Base-by-base conservation (phyloP, 1,140 invertebrate genomes). In the Gonioctena quinquepunctata region DNA sequence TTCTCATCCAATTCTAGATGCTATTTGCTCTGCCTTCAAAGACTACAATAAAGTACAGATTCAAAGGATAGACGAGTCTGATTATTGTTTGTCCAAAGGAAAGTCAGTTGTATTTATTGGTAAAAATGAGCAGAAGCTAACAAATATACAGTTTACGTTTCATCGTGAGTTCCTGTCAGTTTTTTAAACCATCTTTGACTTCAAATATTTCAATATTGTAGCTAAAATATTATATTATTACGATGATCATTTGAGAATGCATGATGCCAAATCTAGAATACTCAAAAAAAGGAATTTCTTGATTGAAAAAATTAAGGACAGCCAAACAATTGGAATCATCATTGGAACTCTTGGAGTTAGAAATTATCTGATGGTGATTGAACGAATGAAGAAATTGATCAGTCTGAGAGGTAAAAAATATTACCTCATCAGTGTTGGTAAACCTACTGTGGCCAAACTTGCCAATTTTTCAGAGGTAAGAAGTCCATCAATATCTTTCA, bases 391-490 rank as follows among this genome's bases (percentile, higher is more conserved):
- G 82, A 80, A 86, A 42, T 84, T 94, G 26, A 87, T 94, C 1
- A 91, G 89, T 77, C 81, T 85, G 42, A 90, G 90, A 42, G 91
- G 91, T 0, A 96, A 96, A 80, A 96, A 94, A 78, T 90, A 89
- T 62, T 97, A 98, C 77, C 91, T 94, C n/a, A 89, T 98, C 52
- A 93, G 93, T 26, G 92, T 98, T 62, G 96, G 96, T 2, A 96
- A 96, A 84, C 91, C 95, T 16, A 98, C 96, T 87, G 90, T 92
- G 49, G 90, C 93, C 1, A 99, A 99, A 84, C 83, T 99, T 65
- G 95, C 95, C 0, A 99, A 99, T 85, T 95, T 97, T 84, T 89
- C 92, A 62, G 94, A 97, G 85, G 91, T 92, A 83, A 81, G 71
- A 76, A 50, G 42, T 25, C 68, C 48, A 65, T 23, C 8, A 42